These are phyloP conservation scores for Setipinna tenuifilis DNA, from an alignment of 2,797 vertebrate genomes.

Conservation along the genomic window DNA sequence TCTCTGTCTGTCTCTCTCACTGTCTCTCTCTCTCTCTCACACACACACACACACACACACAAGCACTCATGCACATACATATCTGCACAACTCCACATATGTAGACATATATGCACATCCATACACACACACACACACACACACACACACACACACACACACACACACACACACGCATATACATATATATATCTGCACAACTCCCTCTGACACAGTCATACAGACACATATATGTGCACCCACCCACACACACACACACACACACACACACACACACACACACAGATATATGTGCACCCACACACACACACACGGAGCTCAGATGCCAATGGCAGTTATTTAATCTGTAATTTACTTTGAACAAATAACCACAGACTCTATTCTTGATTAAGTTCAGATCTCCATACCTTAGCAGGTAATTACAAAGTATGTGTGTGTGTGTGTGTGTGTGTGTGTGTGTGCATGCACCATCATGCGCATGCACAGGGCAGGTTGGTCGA, in stretches of 20 bases:
- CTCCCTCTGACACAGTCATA: not conserved
- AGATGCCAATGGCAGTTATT: slow-evolving; percentile 8
- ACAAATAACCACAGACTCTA: not conserved
- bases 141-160: not conserved
- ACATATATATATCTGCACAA: not conserved
- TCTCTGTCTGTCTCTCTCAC: too few relatives aligned
- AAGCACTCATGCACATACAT: too few relatives aligned
- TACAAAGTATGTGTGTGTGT: slow-evolving; percentile 15
- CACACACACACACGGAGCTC: not conserved
- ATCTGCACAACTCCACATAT: too few relatives aligned
- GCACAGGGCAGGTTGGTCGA: slow-evolving; percentile 70
- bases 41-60: too few relatives aligned
- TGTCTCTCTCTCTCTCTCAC: too few relatives aligned
- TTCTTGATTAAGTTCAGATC: slow-evolving; percentile 6
- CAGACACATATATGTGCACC: too few relatives aligned
- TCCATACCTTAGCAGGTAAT: not conserved
- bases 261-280: not conserved
- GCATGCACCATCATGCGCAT: slow-evolving; percentile 56
- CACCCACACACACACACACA: too few relatives aligned
- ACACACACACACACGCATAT: not conserved
- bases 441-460: slow-evolving; percentile 34
- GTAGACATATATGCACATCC: not conserved
- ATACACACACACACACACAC: not conserved
- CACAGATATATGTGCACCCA: too few relatives aligned
- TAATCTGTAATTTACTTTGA: not conserved